phyloP scores from a whole-genome alignment of 2,888 invertebrate species.

The Abrostola triplasia region DNA sequence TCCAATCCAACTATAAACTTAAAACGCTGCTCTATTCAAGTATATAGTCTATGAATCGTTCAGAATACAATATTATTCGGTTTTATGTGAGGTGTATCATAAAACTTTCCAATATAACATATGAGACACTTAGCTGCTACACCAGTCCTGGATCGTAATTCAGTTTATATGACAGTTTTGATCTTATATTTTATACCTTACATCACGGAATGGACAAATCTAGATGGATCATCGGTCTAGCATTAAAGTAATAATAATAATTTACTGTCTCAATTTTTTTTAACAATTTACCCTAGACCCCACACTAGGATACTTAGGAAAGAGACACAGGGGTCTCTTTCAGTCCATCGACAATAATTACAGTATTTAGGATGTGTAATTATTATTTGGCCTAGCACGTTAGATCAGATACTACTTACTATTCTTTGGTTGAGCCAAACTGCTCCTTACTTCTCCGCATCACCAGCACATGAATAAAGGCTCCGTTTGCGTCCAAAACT shows the following conservation, averaged over 20 bases:
- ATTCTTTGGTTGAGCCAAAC: too few species aligned
- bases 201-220: conserved; percentile 4
- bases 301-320: too few species aligned
- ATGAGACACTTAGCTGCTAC: conserved; percentile 36
- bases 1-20: conserved; percentile 16
- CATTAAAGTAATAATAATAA: neutral
- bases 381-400: too few species aligned
- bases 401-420: too few species aligned
- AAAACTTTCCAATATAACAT: conserved; percentile 46
- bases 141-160: conserved; percentile 18
- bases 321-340: too few species aligned
- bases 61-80: conserved; percentile 27
- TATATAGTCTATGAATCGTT: conserved; percentile 27
- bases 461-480: too few species aligned
- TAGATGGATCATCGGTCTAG: conserved; percentile 4
- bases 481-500: too few species aligned
- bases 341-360: too few species aligned
- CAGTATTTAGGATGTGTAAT: too few species aligned
- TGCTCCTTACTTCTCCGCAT: too few species aligned
- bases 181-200: conserved; percentile 26
- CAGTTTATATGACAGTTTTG: conserved; percentile 36
- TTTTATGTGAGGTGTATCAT: conserved; percentile 45
- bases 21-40: conserved; percentile 9
- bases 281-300: too few species aligned
- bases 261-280: too few species aligned